Evolutionary conservation across 2,113 vertebrate species (phyloP).

Genomic region (Pseudorectes ferrugineus): DNA sequence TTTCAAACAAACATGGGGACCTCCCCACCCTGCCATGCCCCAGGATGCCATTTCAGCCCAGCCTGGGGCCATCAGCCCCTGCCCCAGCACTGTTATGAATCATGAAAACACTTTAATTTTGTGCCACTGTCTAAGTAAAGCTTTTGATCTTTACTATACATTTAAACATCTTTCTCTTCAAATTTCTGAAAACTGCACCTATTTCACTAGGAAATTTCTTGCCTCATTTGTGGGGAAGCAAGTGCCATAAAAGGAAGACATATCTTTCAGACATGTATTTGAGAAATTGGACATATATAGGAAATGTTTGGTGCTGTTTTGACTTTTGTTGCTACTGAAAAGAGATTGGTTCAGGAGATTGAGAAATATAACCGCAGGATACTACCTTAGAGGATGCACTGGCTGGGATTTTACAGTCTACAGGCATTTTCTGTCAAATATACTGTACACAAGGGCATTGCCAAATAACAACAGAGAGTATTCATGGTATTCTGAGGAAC

Average conservation of each 20-base stretch:
- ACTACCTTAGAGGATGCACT: not conserved
- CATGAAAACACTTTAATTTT: not conserved
- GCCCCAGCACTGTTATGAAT: not conserved
- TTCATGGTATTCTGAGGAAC: not conserved
- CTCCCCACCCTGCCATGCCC: not conserved
- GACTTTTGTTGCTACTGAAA: not conserved
- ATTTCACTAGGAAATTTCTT: not conserved
- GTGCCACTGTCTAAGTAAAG: not conserved
- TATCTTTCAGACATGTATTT: not conserved
- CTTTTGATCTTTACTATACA: not conserved
- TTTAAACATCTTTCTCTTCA: not conserved
- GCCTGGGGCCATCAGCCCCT: not conserved
- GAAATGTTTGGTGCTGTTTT: not conserved
- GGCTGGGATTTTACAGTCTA: not conserved
- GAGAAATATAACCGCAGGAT: not conserved
- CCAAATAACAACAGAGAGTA: conserved; percentile 4
- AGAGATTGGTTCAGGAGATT: not conserved
- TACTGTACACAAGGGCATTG: not conserved
- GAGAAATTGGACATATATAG: not conserved
- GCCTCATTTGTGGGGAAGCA: not conserved
- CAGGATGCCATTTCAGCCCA: not conserved
- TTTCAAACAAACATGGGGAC: not conserved
- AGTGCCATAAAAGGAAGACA: not conserved
- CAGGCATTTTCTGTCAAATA: not conserved
- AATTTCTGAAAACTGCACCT: not conserved